Evolutionary conservation across 2,113 vertebrate genomes (phyloP), one percentile per base, ranked within the genome.

Genomic region (Myrmophylax atrothorax): DNA sequence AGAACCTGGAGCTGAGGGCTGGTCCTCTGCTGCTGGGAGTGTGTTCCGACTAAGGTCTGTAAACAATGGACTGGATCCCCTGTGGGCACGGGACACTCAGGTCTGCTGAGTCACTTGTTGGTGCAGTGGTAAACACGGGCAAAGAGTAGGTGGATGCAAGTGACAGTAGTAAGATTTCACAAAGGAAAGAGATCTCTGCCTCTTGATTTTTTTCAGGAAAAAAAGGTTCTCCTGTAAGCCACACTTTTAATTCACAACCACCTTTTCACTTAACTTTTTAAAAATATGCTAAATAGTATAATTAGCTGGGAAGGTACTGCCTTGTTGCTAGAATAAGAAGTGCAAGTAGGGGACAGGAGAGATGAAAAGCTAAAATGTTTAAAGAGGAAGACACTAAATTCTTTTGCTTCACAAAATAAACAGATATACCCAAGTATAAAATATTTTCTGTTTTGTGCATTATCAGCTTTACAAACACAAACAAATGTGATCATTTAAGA

Each of bases 31-130:
- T 75, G 46, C 29, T 81, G 68, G 42, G 16, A 50, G 9, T 2
- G 38, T 31, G 42, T 16, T 84, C 35, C 0, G 1, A 10, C 53
- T 7, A 0, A 46, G 18, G 23, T 68, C 67, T 75, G n/a, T 29
- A 11, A 37, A 25, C 25, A 59, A 19, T 0, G 2, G 4, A 37
- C 31, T 74, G 64, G 47, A 31, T 72, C 20, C 47, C 31, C 14
- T 82, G 18, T 2, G 44, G 68, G 83, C 74, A 53, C 14, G 37
- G 72, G 62, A 26, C 24, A 7, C 66, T 38, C 33, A 7, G 64
- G 25, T 47, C 31, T 87, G 83, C 89, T 74, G 76, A 93, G 80
- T 92, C 94, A 87, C 64, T 75, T 95, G 82, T 70, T 95, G 86
- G 47, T 87, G 64, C 75, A 50, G 67, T 84, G 81, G 14, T 22